phyloP scores from a whole-genome alignment of 2,113 vertebrate genomes.

The Cairina moschata region DNA sequence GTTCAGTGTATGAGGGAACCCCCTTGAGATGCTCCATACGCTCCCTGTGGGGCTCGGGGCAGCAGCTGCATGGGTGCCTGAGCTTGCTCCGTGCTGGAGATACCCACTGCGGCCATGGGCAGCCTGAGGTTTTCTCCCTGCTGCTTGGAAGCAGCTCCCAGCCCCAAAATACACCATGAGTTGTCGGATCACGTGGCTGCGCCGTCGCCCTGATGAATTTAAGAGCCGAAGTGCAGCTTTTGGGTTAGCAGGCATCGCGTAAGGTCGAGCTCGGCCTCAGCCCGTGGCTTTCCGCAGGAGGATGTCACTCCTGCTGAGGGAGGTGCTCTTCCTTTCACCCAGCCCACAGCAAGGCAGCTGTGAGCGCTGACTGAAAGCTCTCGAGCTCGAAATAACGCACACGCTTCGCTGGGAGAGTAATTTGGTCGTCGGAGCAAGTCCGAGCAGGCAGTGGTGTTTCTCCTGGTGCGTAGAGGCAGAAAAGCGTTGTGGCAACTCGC shows the following conservation, averaged over 20 bases:
- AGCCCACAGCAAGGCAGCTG: neutral
- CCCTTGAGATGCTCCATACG: neutral
- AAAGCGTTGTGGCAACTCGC: neutral
- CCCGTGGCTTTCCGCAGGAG: neutral
- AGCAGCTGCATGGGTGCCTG: neutral
- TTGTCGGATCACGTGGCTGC: neutral
- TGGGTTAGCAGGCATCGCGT: neutral
- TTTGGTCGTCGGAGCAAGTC: conserved; percentile 18
- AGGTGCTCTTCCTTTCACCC: neutral
- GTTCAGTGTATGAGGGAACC: neutral
- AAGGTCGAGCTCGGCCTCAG: neutral
- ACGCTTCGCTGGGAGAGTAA: neutral
- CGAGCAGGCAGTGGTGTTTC: neutral
- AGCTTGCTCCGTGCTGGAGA: neutral
- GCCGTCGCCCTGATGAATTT: neutral
- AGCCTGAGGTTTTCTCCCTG: neutral
- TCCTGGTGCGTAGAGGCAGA: conserved; percentile 2
- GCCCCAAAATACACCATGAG: neutral
- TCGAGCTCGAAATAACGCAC: conserved; percentile 1
- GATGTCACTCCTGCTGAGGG: neutral
- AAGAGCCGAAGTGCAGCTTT: neutral
- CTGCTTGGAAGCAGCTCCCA: conserved; percentile 13
- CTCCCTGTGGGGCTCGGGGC: neutral
- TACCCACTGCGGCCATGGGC: neutral
- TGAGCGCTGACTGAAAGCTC: neutral